Evolutionary conservation across 2,113 vertebrate genomes (phyloP).

Genomic region (Phrynosoma platyrhinos): DNA sequence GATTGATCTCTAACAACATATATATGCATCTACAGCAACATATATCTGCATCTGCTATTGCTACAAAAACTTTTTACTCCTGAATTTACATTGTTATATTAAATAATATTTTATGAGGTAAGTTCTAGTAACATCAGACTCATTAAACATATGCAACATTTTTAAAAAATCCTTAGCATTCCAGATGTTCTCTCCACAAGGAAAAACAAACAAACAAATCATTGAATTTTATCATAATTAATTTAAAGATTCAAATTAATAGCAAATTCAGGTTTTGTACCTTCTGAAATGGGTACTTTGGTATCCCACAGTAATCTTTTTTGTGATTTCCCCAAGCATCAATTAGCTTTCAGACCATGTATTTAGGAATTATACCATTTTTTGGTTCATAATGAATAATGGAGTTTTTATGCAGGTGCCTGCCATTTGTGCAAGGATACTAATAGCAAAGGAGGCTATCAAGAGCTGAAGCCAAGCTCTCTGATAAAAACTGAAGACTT

Average conservation of each 20-base stretch:
- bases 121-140: not conserved
- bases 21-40: not conserved
- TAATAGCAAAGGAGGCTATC: not conserved
- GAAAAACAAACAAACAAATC: not conserved
- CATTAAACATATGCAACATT: constrained; percentile 5
- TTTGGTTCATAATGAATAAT: not conserved
- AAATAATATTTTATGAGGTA: constrained; percentile 3
- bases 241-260: constrained; percentile 31
- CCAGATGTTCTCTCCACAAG: not conserved
- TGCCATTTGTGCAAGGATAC: constrained; percentile 14
- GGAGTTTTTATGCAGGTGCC: not conserved
- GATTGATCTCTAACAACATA: not conserved
- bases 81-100: constrained; percentile 28
- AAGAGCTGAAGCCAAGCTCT: not conserved
- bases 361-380: not conserved
- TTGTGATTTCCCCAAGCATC: constrained; percentile 3
- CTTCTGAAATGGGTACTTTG: constrained; percentile 18
- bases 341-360: constrained; percentile 25
- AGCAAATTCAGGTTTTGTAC: not conserved
- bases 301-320: not conserved
- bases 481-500: constrained; percentile 43
- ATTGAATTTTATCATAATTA: constrained; percentile 7
- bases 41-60: no score
- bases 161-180: constrained; percentile 31
- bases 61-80: not conserved